Evolutionary conservation across 2,113 vertebrate genomes (phyloP), one percentile per base, ranked within the genome.

Genomic region (Microtus ochrogaster): DNA sequence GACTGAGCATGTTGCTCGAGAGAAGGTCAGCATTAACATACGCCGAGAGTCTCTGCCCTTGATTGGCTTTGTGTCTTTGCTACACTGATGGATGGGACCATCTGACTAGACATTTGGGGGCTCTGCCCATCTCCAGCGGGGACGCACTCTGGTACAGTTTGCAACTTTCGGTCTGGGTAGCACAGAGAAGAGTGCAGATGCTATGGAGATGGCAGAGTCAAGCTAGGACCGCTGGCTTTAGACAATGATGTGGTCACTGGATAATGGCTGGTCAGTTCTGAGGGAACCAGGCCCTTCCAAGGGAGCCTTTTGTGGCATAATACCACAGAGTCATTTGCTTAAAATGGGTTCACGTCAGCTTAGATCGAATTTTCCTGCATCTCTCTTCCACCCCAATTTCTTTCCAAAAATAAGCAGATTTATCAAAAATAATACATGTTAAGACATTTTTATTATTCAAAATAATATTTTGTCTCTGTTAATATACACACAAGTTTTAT

Each of bases 21-120:
- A 92, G 94, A 97, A 97, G 96, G 96, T 96, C 95, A 94, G 61
- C 83, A 88, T 94, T 95, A 97, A 65, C 96, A 91, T 90, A 94
- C 1, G 82, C 83, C n/a, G 44, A 52, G 73, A 79, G 36, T 22
- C 66, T 39, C 41, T 3, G 63, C 44, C 77, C 61, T 30, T 41
- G 68, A 47, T 12, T 10, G n/a, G 89, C 89, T 92, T 36, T 30
- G 2, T 63, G 89, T 41, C 66, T 44, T 73, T 89, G 65, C n/a
- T 28, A 49, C 65, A 17, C 86, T 84, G 85, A 63, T 14, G 63
- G 92, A 24, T 68, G 44, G 66, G 63, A 28, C 63, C 41, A 30
- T 24, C 36, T 5, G 39, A 77, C 73, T 63, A 58, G 76, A 55
- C 73, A 28, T 61, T 41, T 87, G 28, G 39, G 65, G 9, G 3